Evolutionary conservation across 2,888 invertebrate genomes (phyloP).

Genomic region (Dasypolia templi): DNA sequence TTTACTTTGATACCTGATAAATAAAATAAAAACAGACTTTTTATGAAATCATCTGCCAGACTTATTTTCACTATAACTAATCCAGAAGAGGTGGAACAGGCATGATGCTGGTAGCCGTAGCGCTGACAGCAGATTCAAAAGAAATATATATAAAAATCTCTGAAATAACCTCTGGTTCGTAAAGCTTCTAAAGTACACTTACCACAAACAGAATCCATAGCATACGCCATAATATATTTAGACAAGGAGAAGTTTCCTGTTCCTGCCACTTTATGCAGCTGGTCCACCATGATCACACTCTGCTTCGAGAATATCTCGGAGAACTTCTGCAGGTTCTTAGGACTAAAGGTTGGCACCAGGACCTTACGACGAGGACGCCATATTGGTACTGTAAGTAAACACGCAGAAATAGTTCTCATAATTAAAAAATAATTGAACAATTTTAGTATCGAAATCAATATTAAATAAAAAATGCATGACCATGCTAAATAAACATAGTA

Average conservation of each 20-base stretch:
- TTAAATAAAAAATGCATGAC: not conserved
- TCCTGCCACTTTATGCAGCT: constrained; percentile 59
- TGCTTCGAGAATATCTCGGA: constrained; percentile 70
- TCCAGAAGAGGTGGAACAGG: not conserved
- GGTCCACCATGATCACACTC: constrained; percentile 66
- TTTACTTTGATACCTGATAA: not conserved
- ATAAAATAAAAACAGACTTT: not conserved
- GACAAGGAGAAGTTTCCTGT: constrained; percentile 69
- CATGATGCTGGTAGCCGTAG: not conserved
- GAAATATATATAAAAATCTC: not conserved
- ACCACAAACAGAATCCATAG: constrained; percentile 77
- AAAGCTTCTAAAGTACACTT: constrained; percentile 25
- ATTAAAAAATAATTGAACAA: not conserved
- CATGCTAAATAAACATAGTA: not conserved
- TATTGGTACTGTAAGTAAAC: constrained; percentile 67
- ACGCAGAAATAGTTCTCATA: not conserved
- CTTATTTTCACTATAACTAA: not conserved
- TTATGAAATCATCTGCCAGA: not conserved
- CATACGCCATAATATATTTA: constrained; percentile 71
- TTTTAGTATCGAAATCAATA: not conserved
- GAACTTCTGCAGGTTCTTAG: constrained; percentile 71
- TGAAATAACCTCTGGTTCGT: too few species aligned
- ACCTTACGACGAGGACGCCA: constrained; percentile 79
- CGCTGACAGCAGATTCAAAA: not conserved
- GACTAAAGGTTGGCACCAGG: constrained; percentile 72